Percentiles rank a stretch among this genome's conserved stretches.
phyloP scores from a whole-genome alignment of 2,888 invertebrate species.

The Strigamia crassipes region DNA sequence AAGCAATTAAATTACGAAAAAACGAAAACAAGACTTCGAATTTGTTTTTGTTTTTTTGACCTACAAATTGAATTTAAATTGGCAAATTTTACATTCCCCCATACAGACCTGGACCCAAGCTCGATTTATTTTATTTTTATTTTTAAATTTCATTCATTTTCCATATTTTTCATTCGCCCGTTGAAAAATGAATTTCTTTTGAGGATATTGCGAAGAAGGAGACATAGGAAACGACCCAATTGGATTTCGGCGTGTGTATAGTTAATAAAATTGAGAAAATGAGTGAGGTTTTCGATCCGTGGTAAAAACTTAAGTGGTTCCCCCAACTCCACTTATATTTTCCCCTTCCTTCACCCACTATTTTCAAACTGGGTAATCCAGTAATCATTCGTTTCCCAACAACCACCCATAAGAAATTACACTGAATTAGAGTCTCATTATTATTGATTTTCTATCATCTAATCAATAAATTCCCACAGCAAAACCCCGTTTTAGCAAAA shows the following conservation, averaged over 20 bases:
- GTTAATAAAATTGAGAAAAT: not conserved
- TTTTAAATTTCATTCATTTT: not conserved
- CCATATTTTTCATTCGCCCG: not conserved
- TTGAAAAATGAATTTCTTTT: not conserved
- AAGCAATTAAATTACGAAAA: too few species aligned
- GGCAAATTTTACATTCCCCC: too few species aligned
- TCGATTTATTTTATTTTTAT: not conserved
- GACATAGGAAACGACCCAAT: not conserved
- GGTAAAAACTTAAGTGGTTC: conserved; percentile 1
- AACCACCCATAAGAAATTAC: not conserved
- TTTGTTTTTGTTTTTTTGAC: too few species aligned
- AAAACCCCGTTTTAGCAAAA: not conserved
- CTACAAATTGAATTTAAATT: too few species aligned
- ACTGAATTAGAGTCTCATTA: not conserved
- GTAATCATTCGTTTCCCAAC: not conserved
- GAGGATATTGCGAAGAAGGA: too few species aligned
- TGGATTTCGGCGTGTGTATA: not conserved
- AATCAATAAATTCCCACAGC: not conserved
- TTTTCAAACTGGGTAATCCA: not conserved
- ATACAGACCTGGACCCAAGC: not conserved
- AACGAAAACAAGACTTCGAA: too few species aligned
- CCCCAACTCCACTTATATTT: not conserved
- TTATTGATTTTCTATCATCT: not conserved
- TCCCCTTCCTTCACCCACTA: not conserved
- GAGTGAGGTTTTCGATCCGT: conserved; percentile 15